Evolutionary conservation across 2,113 vertebrate species (phyloP).

Genomic region (Phyllostomus hastatus): DNA sequence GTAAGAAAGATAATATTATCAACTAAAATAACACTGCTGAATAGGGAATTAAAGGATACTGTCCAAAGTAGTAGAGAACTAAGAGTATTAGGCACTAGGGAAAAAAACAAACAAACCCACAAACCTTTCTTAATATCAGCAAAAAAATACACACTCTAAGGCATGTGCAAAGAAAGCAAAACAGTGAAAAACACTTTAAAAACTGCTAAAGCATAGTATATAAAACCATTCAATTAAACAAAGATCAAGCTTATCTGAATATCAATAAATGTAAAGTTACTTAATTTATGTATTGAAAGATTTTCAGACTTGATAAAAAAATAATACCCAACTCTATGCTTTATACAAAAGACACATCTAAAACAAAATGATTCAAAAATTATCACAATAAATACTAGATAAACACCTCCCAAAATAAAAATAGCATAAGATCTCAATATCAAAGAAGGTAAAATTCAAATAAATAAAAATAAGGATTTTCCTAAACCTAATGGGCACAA

Average conservation of each 20-base stretch:
- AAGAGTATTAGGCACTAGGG: not conserved
- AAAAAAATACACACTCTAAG: not conserved
- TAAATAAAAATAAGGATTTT: not conserved
- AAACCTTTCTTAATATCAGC: not conserved
- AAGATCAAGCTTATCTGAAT: slow-evolving; percentile 20
- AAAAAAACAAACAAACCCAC: not conserved
- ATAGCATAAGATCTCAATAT: not conserved
- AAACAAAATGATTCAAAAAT: not conserved
- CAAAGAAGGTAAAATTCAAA: not conserved
- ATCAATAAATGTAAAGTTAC: slow-evolving; percentile 24
- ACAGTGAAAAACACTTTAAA: not conserved
- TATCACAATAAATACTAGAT: not conserved
- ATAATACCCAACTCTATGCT: not conserved
- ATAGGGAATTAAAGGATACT: not conserved
- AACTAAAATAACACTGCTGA: not conserved
- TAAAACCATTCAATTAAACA: not conserved
- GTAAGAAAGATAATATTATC: not conserved
- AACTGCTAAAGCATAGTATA: not conserved
- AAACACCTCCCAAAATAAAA: not conserved
- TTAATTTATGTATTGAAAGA: slow-evolving; percentile 2
- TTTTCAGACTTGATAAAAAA: slow-evolving; percentile 26
- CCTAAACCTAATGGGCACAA: not conserved
- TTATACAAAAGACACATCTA: not conserved
- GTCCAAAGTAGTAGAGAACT: not conserved
- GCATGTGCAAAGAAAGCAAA: not conserved